A percentile compares a stretch with the other conserved stretches of the same genome.
Conservation (phyloP, 92 coral and sea anemone genomes). For the Palythoa grandis region DNA sequence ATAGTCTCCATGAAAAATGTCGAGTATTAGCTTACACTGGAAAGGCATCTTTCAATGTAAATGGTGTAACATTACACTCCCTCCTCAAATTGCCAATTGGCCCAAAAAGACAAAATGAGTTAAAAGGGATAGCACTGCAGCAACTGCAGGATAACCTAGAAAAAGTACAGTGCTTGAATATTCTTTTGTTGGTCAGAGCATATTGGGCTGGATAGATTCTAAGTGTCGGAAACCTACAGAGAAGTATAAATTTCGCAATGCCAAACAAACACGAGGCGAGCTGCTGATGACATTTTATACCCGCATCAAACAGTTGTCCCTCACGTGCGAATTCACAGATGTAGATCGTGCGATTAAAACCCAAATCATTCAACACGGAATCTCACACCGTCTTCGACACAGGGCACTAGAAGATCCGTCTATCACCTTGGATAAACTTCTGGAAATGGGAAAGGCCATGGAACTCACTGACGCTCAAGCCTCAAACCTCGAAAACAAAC, state of each 20-base stretch:
- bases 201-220: neutral
- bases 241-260: conserved; percentile 50
- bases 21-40: neutral
- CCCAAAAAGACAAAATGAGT: neutral
- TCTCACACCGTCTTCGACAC: conserved; percentile 45
- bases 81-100: neutral
- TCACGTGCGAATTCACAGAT: conserved; percentile 38
- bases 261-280: conserved; percentile 49
- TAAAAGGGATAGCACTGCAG: neutral
- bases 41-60: neutral
- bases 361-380: too few species aligned
- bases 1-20: neutral
- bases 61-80: neutral
- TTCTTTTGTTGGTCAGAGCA: neutral
- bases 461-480: conserved; percentile 51
- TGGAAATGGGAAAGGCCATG: conserved; percentile 56
- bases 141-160: neutral
- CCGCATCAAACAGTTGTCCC: conserved; percentile 25
- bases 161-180: neutral
- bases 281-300: conserved; percentile 32
- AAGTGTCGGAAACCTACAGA: neutral
- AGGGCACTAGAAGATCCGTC: conserved; percentile 61
- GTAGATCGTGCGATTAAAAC: too few species aligned
- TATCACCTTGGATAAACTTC: conserved; percentile 46
- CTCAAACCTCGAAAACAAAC: conserved; percentile 28